A percentile compares a stretch with the other conserved stretches of the same genome.
phyloP scores from a whole-genome alignment of 2,113 vertebrate species.

The Halichoeres trimaculatus region DNA sequence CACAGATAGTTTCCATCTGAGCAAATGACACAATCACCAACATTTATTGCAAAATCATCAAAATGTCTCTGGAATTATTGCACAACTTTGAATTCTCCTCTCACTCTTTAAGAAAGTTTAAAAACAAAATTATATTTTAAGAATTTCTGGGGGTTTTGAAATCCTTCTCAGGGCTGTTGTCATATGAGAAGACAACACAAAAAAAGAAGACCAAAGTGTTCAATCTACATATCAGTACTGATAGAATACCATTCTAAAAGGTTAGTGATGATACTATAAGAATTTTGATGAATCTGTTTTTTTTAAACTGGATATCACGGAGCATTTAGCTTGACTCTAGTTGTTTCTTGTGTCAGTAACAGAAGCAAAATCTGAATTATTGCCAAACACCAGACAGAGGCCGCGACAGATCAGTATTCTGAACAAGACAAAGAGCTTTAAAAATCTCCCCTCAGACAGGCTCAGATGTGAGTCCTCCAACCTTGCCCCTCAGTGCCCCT shows the following conservation, averaged over 20 bases:
- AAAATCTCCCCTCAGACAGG: not conserved
- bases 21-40: not conserved
- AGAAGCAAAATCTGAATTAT: not conserved
- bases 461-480: not conserved
- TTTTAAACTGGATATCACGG: not conserved
- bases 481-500: slow-evolving; percentile 1
- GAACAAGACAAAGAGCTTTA: not conserved
- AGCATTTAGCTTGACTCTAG: not conserved
- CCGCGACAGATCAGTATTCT: slow-evolving; percentile 1
- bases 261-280: slow-evolving; percentile 15
- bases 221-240: not conserved
- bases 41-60: slow-evolving; percentile 40
- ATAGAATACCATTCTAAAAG: not conserved
- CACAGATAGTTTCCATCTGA: not conserved
- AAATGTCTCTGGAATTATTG: not conserved
- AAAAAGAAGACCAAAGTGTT: not conserved
- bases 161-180: not conserved
- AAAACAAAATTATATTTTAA: slow-evolving; percentile 26
- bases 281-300: not conserved
- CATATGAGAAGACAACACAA: not conserved
- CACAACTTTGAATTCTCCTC: slow-evolving; percentile 29
- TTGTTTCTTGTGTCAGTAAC: not conserved
- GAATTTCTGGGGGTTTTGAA: slow-evolving; percentile 31
- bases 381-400: not conserved
- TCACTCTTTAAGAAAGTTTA: not conserved